Percentiles rank a stretch among this genome's conserved stretches.
Conservation (phyloP, 2,113 vertebrate species). For the Anseranas semipalmata region DNA sequence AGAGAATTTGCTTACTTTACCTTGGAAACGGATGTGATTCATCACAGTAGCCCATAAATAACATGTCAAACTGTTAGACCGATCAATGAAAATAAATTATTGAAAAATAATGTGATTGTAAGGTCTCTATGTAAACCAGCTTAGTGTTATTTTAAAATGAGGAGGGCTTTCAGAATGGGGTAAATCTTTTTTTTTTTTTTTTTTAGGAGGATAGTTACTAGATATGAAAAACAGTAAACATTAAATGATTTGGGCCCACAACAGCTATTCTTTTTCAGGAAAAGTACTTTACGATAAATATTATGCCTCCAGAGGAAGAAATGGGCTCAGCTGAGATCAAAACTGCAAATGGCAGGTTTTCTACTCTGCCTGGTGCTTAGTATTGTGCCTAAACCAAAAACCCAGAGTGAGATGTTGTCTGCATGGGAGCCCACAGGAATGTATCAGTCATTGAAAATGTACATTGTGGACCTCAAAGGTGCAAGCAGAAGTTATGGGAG, state of each 20-base stretch:
- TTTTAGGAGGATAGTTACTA: background rate
- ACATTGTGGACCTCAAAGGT: background rate
- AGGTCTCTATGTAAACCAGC: constrained; percentile 66
- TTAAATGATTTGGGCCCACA: background rate
- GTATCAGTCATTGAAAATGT: background rate
- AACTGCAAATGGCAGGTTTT: background rate
- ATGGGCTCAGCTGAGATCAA: background rate
- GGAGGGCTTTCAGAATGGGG: background rate
- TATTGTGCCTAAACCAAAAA: constrained; percentile 1
- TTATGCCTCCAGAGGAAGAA: background rate
- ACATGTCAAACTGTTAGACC: constrained; percentile 73
- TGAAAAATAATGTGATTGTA: constrained; percentile 78
- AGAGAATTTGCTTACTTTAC: constrained; percentile 79
- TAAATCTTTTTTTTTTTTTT: background rate
- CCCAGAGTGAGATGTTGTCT: background rate
- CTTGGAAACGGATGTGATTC: constrained; percentile 77
- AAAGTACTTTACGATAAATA: background rate
- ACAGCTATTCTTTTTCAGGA: background rate
- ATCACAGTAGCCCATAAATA: constrained; percentile 80
- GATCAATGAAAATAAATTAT: constrained; percentile 81
- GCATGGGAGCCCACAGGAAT: background rate
- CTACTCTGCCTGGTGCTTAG: constrained; percentile 19
- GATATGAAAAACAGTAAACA: background rate
- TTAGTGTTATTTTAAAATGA: constrained; percentile 65
- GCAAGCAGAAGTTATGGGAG: background rate